Evolutionary conservation across 2,113 vertebrate genomes (phyloP), one percentile per base, ranked within the genome.

Genomic region (Catharus minimus): DNA sequence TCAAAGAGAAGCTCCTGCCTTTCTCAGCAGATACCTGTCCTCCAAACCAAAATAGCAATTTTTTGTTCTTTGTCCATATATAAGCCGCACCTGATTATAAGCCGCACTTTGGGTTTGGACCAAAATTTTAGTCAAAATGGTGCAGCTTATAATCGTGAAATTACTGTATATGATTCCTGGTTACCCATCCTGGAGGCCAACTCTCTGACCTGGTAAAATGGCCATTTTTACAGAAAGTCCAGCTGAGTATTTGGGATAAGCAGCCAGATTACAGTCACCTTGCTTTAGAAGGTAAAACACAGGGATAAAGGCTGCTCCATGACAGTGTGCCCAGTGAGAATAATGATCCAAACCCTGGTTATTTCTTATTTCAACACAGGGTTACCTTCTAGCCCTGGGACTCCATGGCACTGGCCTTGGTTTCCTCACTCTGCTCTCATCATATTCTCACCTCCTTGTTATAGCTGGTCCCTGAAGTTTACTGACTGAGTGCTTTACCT

Each of bases 301-400:
- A 19, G 26, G 7, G 16, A 24, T 0, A 0, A 83, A 67, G 9
- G 23, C 24, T 84, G 9, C 7, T 38, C 5, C 26, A 3, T 28
- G 46, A 11, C 22, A 41, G 11, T 58, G 41, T 82, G 2, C 2
- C 13, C 15, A 26, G 15, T 15, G 39, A 49, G 28, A 47, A 66
- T 27, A 56, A 49, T 8, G 16, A 53, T 11, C 8, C 46, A 81
- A 33, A 24, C 8, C 15, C 67, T 3, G 65, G 13, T 3, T 52
- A 61, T 23, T 38, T 47, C 18, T 7, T 17, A 0, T 36, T 69
- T 28, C 8, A 8, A 5, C 16, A 16, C 4, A 4, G 20, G 2
- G 7, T 47, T 88, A 11, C 27, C 11, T 87, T 61, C n/a, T 46
- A 86, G 41, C 13, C 38, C 32, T 20, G 13, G 27, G 10, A 53